Conservation (phyloP, 1,140 invertebrate genomes). For the Psix sp. region DNA sequence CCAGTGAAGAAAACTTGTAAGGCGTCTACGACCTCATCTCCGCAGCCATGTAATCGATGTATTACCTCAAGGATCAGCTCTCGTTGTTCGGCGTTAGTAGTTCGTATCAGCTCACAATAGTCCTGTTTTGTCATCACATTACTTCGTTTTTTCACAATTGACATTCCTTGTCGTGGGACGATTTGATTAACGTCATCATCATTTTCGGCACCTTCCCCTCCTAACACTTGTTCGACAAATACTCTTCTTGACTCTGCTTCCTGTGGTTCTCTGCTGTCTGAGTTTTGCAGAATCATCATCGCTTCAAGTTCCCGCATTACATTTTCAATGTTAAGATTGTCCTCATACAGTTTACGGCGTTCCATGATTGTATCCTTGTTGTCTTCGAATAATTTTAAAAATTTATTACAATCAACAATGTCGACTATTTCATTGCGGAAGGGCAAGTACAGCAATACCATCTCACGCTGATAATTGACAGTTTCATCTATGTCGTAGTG, state of each 20-base stretch:
- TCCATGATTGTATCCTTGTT: conserved; percentile 10
- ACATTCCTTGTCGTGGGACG: background rate
- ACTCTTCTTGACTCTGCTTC: background rate
- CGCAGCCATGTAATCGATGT: background rate
- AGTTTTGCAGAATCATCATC: conserved; percentile 1
- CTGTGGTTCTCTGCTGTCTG: background rate
- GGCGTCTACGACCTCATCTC: conserved; percentile 9
- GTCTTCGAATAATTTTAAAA: conserved; percentile 51
- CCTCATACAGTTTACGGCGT: background rate
- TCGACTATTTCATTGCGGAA: conserved; percentile 64
- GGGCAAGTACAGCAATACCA: conserved; percentile 64
- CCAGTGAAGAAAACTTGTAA: conserved; percentile 64
- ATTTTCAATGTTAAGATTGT: background rate
- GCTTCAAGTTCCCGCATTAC: background rate
- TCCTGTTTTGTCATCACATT: background rate
- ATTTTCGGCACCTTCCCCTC: background rate
- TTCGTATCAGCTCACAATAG: background rate
- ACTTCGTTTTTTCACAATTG: background rate
- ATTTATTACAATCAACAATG: conserved; percentile 60
- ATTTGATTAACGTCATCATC: background rate
- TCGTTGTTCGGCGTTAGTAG: background rate
- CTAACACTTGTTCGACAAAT: background rate
- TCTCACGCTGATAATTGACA: conserved; percentile 57
- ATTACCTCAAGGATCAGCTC: background rate
- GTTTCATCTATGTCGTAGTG: conserved; percentile 63